These are phyloP conservation scores for Nannospalax galili DNA, from an alignment of 2,113 vertebrate genomes.

Conservation along the genomic window DNA sequence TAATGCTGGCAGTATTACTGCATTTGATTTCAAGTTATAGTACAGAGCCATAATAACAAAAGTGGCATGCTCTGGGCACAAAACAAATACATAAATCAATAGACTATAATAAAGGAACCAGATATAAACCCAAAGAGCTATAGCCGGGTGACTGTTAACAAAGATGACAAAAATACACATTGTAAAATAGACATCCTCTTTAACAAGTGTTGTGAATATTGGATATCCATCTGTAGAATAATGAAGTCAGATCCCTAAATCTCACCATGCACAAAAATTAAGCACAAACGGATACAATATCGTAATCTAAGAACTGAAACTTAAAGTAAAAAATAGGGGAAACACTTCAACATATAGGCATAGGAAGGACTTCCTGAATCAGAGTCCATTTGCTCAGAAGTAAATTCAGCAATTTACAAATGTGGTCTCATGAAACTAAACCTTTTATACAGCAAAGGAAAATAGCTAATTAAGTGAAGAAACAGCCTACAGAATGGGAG, in stretches of 20 bases:
- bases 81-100: not conserved
- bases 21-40: not conserved
- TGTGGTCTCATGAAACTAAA: not conserved
- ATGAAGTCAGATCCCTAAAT: not conserved
- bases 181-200: not conserved
- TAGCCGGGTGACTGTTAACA: not conserved
- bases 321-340: not conserved
- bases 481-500: not conserved
- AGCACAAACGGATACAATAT: not conserved
- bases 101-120: not conserved
- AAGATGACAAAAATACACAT: not conserved
- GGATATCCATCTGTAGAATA: not conserved
- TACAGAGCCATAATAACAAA: not conserved
- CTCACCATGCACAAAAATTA: not conserved
- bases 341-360: not conserved
- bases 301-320: not conserved
- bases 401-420: not conserved
- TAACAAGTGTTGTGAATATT: not conserved
- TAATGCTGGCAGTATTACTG: not conserved
- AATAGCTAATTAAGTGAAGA: not conserved
- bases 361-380: not conserved
- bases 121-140: not conserved
- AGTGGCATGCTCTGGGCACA: too few relatives aligned
- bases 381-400: not conserved
- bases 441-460: too few relatives aligned